A percentile compares a stretch with the other conserved stretches of the same genome.
These are phyloP conservation scores for Nycteola revayana DNA, from an alignment of 2,888 invertebrate genomes.

Conservation along the genomic window DNA sequence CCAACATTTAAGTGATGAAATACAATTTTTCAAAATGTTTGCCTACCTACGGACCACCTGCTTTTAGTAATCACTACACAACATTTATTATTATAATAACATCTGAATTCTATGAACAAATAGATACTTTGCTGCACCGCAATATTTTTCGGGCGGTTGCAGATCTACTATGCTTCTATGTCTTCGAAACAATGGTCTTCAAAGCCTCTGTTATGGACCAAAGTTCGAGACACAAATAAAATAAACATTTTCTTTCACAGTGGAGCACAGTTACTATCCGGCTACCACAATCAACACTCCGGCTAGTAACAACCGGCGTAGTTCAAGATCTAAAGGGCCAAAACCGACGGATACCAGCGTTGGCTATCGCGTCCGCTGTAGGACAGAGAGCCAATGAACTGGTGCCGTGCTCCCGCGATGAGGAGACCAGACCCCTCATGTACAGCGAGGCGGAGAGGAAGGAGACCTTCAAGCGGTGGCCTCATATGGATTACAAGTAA, in stretches of 20 bases:
- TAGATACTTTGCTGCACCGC: too few species aligned
- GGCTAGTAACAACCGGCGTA: slow-evolving; percentile 89
- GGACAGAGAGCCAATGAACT: slow-evolving; percentile 92
- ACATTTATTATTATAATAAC: too few species aligned
- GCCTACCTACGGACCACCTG: too few species aligned
- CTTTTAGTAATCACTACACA: too few species aligned
- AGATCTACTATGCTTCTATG: too few species aligned
- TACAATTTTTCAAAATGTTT: too few species aligned
- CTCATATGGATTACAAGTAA: slow-evolving; percentile 98
- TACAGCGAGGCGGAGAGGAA: slow-evolving; percentile 95
- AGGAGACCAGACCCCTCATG: slow-evolving; percentile 84
- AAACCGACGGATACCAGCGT: slow-evolving; percentile 91
- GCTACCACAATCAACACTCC: slow-evolving; percentile 89
- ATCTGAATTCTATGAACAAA: too few species aligned
- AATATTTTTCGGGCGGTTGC: too few species aligned
- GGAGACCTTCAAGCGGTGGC: slow-evolving; percentile 96
- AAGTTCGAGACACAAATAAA: too few species aligned
- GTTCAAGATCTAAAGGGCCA: slow-evolving; percentile 91
- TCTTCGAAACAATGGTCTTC: too few species aligned
- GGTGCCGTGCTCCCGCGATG: slow-evolving; percentile 80
- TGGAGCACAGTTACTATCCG: slow-evolving; percentile 95
- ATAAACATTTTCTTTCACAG: slow-evolving; percentile 82
- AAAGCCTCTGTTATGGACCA: too few species aligned
- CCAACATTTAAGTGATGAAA: too few species aligned
- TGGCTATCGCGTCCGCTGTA: slow-evolving; percentile 94